phyloP scores from a whole-genome alignment of 2,113 vertebrate genomes.

The Pygoscelis adeliae region DNA sequence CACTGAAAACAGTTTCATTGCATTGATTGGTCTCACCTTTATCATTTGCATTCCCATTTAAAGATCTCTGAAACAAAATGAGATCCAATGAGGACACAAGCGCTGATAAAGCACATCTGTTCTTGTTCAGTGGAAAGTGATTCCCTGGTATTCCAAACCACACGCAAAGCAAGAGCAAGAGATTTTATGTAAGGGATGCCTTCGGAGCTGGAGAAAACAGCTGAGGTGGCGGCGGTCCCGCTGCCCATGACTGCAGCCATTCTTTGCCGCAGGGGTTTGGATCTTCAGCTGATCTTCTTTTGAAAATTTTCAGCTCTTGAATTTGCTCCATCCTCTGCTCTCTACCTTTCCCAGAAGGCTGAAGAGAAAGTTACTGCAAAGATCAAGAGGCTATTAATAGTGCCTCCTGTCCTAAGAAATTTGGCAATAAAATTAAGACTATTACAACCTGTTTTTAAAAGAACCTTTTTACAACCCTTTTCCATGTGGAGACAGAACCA shows the following conservation, averaged over 20 bases:
- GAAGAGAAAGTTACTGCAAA: background rate
- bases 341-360: background rate
- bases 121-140: background rate
- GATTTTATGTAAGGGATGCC: background rate
- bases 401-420: background rate
- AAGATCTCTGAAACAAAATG: constrained; percentile 19
- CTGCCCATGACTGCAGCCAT: background rate
- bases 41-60: background rate
- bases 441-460: background rate
- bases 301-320: background rate
- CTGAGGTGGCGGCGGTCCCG: fast-evolving
- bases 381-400: background rate
- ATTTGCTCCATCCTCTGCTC: background rate
- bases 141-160: background rate
- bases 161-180: background rate
- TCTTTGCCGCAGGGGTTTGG: background rate
- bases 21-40: background rate
- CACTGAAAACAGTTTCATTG: background rate
- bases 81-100: constrained; percentile 2
- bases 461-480: background rate
- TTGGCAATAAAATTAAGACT: background rate
- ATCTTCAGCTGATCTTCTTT: background rate
- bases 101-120: constrained; percentile 12
- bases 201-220: background rate
- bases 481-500: background rate